Conservation (phyloP, 2,113 vertebrate species). For the Cavia porcellus region DNA sequence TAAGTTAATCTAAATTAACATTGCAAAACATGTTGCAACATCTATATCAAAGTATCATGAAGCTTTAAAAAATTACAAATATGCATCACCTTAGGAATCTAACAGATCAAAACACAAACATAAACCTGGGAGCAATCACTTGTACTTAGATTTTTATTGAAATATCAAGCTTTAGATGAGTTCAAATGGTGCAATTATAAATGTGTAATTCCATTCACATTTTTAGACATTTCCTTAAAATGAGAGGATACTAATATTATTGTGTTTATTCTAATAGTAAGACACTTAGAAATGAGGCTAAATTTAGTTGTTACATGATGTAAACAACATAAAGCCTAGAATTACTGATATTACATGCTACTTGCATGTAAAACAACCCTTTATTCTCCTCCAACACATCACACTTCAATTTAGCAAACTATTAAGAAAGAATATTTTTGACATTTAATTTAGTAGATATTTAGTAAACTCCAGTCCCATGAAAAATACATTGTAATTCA, state of each 20-base stretch:
- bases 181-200: not conserved
- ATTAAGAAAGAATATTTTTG: slow-evolving; percentile 15
- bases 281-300: not conserved
- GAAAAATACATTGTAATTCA: not conserved
- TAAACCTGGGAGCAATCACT: not conserved
- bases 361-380: slow-evolving; percentile 20
- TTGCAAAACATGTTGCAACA: not conserved
- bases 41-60: slow-evolving; percentile 1
- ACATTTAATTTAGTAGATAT: not conserved
- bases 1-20: slow-evolving; percentile 1
- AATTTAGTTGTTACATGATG: not conserved
- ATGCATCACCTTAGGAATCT: not conserved
- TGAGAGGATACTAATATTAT: not conserved
- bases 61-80: slow-evolving; percentile 26
- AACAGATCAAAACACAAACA: not conserved
- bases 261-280: not conserved
- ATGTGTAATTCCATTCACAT: slow-evolving; percentile 1
- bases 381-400: not conserved
- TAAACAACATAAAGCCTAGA: slow-evolving; percentile 42
- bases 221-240: slow-evolving; percentile 8
- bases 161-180: slow-evolving; percentile 23
- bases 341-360: not conserved
- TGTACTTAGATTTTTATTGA: slow-evolving; percentile 36
- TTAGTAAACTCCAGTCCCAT: not conserved
- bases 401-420: not conserved